Conservation (phyloP, 2,113 vertebrate species). For the Tetrax tetrax region DNA sequence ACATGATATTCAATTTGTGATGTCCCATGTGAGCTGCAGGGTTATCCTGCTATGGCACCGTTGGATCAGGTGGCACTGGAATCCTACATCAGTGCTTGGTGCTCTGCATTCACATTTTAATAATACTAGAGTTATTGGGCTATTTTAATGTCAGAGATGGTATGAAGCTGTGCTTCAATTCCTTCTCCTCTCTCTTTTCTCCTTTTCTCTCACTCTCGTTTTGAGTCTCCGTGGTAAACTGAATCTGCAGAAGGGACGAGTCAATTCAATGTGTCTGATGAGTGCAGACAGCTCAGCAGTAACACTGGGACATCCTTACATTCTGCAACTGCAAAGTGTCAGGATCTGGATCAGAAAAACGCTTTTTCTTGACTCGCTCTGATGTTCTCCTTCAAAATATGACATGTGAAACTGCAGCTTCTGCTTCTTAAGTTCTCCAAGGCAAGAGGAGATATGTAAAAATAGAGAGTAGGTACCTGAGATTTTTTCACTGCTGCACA, state of each 20-base stretch:
- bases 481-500: neutral
- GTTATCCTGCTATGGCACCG: neutral
- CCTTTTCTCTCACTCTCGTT: neutral
- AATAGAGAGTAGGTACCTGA: neutral
- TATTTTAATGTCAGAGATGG: neutral
- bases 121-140: neutral
- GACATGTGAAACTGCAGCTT: neutral
- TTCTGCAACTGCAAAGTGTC: neutral
- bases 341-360: slow-evolving; percentile 15
- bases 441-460: neutral
- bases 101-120: neutral
- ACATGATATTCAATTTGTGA: neutral
- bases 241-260: neutral
- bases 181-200: neutral
- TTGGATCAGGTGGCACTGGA: neutral
- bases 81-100: neutral
- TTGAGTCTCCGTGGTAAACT: neutral
- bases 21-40: neutral
- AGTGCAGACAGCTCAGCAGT: neutral
- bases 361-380: neutral
- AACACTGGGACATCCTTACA: neutral
- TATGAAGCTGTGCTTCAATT: neutral
- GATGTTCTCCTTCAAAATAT: slow-evolving; percentile 9
- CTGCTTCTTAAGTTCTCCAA: neutral
- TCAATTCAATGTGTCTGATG: neutral